Conservation (phyloP, 2,888 invertebrate species). For the Andrena minutula region DNA sequence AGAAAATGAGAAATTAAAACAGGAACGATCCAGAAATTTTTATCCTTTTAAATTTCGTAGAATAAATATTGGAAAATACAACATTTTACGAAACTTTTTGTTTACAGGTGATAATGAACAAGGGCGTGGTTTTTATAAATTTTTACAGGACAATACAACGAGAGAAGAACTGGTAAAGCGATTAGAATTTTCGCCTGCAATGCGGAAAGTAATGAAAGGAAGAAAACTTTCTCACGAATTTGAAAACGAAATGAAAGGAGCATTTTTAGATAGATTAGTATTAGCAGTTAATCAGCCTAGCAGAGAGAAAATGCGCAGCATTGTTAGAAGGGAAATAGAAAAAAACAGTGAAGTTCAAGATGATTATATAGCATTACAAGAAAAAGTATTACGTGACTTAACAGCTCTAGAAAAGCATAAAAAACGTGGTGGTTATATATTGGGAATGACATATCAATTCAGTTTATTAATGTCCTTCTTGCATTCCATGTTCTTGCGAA, state of each 20-base stretch:
- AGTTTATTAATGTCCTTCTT: slow-evolving; percentile 70
- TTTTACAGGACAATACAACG: too few species aligned
- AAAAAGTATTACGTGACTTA: too few species aligned
- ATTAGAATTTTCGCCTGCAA: too few species aligned
- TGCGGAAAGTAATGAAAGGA: slow-evolving; percentile 67
- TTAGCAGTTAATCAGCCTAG: too few species aligned
- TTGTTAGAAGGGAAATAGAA: slow-evolving; percentile 72
- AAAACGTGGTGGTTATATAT: slow-evolving; percentile 53
- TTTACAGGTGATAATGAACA: slow-evolving; percentile 1
- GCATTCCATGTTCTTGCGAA: slow-evolving; percentile 54
- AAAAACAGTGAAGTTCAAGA: slow-evolving; percentile 46
- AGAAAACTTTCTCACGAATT: slow-evolving; percentile 58
- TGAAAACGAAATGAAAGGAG: too few species aligned
- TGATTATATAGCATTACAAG: too few species aligned
- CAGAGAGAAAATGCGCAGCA: slow-evolving; percentile 44
- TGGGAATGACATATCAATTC: slow-evolving; percentile 33
- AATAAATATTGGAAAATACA: background rate
- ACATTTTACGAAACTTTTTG: slow-evolving; percentile 25
- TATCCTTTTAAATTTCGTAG: background rate
- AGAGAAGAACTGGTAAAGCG: too few species aligned
- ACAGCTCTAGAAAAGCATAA: slow-evolving; percentile 50
- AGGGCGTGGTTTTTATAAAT: too few species aligned
- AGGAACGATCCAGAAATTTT: too few species aligned
- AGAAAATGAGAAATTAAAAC: too few species aligned
- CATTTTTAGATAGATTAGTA: too few species aligned